Base-by-base conservation (phyloP, 2,797 vertebrate species). In the Darevskia mixta region DNA sequence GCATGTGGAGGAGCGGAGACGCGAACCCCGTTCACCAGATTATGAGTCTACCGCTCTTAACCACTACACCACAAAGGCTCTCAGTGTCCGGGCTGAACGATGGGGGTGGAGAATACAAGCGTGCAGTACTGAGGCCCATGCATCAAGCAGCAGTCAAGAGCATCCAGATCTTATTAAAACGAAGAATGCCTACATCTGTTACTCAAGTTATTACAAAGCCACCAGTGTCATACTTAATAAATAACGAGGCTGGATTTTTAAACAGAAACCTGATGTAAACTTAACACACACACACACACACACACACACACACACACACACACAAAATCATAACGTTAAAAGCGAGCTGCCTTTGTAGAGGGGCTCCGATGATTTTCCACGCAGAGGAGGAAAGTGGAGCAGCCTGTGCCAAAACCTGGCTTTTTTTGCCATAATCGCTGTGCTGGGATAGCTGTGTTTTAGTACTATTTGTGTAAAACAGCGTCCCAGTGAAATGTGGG, bases 201-300 rank as follows among this genome's bases (percentile, higher is more conserved):
- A 91, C 88, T 94, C 90, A 92, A 91, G 85, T 90, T 90, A 91
- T 93, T 94, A 93, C 93, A 95, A 95, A 93, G 83, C 90, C 91
- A 83, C 87, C 85, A 85, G 61, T 88, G 1, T 77, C 87, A 89
- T 86, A 90, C 64, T 87, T 89, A 84, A 95, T 92, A 95, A 95
- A 96, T 90, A 92, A 89, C 89, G 87, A 78, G 90, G 78, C 83
- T 88, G 61, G 85, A 91, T 92, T 77, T 93, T 92, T 92, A 90
- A 96, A 95, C 88, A 87, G 90, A 95, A 95, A 89, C 88, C 93
- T 91, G 89, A 94, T 90, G 92, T 91, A 95, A 86, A 90, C 67
- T 93, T 93, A 91, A 86, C 75, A 92, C 93, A 11, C 69, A 20
- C 23, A 13, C n/a, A n/a, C n/a, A n/a, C n/a, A n/a, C n/a, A n/a